Percentiles rank a stretch among this genome's conserved stretches.
phyloP scores from a whole-genome alignment of 2,113 vertebrate genomes.

The Pholis gunnellus region DNA sequence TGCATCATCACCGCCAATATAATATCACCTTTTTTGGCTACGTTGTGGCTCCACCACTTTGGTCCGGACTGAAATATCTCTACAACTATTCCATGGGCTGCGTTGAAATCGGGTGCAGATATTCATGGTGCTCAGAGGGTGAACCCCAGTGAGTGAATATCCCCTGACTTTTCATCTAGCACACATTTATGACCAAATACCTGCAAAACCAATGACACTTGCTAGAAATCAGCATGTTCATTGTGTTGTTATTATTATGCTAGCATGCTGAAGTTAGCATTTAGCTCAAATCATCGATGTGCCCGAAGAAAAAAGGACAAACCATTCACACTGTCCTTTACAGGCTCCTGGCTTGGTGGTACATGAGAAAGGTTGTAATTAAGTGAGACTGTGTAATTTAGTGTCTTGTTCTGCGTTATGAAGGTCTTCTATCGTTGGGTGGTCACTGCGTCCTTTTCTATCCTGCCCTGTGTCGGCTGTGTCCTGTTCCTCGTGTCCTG shows the following conservation, averaged over 20 bases:
- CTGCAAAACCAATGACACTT: neutral
- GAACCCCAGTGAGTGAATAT: neutral
- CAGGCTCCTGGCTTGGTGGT: neutral
- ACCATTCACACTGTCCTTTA: neutral
- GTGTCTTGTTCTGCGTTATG: slow-evolving; percentile 30
- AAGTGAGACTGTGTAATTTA: slow-evolving; percentile 33
- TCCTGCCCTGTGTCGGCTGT: slow-evolving; percentile 16
- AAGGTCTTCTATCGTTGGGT: slow-evolving; percentile 35
- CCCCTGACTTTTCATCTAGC: neutral
- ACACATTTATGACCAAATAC: neutral
- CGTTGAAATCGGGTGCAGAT: neutral
- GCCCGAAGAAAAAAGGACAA: neutral
- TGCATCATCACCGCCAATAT: slow-evolving; percentile 56
- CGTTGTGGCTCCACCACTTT: neutral
- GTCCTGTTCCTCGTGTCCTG: slow-evolving; percentile 27
- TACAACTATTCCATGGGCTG: neutral
- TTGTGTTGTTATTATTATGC: neutral
- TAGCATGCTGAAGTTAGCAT: neutral
- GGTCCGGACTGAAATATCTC: slow-evolving; percentile 8
- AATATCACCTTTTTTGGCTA: slow-evolving; percentile 37
- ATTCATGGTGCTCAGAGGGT: neutral
- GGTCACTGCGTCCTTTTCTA: slow-evolving; percentile 31
- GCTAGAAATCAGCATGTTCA: neutral
- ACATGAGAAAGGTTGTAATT: neutral
- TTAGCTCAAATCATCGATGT: neutral